A percentile compares a stretch with the other conserved stretches of the same genome.
Evolutionary conservation across 2,888 invertebrate genomes (phyloP).

Genomic region (Drosophila nigricruria): DNA sequence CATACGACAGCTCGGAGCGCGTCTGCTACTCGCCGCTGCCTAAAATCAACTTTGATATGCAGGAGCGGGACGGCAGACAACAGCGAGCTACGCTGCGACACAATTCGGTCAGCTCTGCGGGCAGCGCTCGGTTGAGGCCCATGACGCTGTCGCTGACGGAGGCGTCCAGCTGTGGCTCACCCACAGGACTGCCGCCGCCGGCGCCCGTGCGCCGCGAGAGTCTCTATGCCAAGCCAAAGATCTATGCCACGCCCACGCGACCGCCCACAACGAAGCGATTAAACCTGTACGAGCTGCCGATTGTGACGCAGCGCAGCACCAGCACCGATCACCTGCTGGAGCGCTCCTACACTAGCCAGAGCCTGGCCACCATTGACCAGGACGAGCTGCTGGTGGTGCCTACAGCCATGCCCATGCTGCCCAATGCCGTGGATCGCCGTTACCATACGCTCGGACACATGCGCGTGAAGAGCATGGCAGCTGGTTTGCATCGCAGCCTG

Average conservation of each 20-base stretch:
- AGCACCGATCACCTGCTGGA: conserved; percentile 84
- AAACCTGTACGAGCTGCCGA: conserved; percentile 74
- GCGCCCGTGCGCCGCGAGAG: conserved; percentile 82
- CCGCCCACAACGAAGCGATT: conserved; percentile 64
- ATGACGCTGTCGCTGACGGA: conserved; percentile 77
- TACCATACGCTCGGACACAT: conserved; percentile 85
- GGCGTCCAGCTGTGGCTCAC: conserved; percentile 55
- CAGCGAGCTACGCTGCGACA: conserved; percentile 64
- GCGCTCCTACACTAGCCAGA: conserved; percentile 80
- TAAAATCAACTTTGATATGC: conserved; percentile 81
- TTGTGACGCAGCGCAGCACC: conserved; percentile 82
- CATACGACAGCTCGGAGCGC: conserved; percentile 79
- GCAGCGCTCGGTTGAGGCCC: conserved; percentile 40
- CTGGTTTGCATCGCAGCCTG: conserved; percentile 78
- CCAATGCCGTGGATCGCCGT: conserved; percentile 81
- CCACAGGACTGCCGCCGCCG: conserved; percentile 75
- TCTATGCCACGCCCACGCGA: conserved; percentile 71
- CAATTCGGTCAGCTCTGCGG: conserved; percentile 64
- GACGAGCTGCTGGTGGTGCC: conserved; percentile 83
- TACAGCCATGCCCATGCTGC: conserved; percentile 83
- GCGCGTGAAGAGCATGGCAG: conserved; percentile 83
- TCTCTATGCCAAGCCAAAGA: conserved; percentile 82
- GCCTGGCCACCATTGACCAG: conserved; percentile 82
- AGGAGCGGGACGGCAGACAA: conserved; percentile 66
- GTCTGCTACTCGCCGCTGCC: conserved; percentile 75